These are phyloP conservation scores for Otolemur garnettii DNA, from an alignment of 2,113 vertebrate species.

Conservation along the genomic window DNA sequence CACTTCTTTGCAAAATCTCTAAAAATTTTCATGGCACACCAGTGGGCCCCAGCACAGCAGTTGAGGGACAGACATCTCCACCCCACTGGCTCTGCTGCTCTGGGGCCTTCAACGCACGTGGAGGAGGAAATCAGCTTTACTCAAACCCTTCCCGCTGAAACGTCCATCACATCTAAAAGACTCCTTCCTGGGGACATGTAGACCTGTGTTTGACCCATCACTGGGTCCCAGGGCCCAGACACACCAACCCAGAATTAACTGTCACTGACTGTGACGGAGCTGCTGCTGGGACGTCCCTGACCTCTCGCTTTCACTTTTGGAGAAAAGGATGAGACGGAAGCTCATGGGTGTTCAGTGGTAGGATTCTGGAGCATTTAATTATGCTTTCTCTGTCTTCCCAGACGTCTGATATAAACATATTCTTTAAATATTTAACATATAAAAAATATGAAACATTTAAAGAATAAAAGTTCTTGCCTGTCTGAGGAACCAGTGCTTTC, in stretches of 20 bases:
- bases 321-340: neutral
- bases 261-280: neutral
- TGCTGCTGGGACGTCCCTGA: fast-evolving
- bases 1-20: no score
- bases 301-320: neutral
- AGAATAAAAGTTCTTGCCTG: neutral
- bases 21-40: no score
- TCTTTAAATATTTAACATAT: neutral
- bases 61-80: no score
- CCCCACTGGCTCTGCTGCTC: no score
- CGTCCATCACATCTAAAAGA: neutral
- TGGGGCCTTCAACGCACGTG: neutral
- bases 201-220: neutral
- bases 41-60: no score
- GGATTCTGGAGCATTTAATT: neutral
- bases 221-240: neutral
- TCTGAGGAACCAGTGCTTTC: neutral
- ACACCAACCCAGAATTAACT: neutral
- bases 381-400: neutral
- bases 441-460: neutral
- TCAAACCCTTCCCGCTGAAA: neutral
- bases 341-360: fast-evolving
- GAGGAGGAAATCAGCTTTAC: neutral
- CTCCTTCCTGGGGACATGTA: neutral
- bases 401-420: neutral